Conservation (phyloP, 2,888 invertebrate species). For the Microctonus brassicae region DNA sequence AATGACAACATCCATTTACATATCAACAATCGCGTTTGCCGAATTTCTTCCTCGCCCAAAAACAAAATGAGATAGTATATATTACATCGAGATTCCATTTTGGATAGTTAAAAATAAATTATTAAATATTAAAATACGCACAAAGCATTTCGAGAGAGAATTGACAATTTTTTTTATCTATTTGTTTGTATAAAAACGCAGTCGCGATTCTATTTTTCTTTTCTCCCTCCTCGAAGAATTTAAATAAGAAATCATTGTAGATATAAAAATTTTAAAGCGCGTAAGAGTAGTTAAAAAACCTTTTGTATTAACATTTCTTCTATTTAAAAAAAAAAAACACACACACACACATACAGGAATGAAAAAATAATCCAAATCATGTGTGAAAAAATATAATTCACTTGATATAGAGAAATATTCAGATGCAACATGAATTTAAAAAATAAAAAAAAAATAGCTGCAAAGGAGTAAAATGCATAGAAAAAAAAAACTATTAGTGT, state of each 20-base stretch:
- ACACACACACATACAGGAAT: not conserved
- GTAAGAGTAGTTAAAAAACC: not conserved
- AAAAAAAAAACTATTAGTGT: slow-evolving; percentile 19
- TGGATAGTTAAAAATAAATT: not conserved
- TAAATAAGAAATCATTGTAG: slow-evolving; percentile 9
- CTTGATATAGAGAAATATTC: no score
- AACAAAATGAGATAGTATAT: not conserved
- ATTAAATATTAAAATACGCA: not conserved
- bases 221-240: slow-evolving; percentile 8
- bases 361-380: not conserved
- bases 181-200: no score
- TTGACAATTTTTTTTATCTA: not conserved
- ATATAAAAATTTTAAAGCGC: not conserved
- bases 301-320: not conserved
- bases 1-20: slow-evolving; percentile 12
- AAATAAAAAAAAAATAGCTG: not conserved
- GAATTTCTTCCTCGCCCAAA: not conserved
- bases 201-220: no score
- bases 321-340: not conserved
- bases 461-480: not conserved
- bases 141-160: not conserved
- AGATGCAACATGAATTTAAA: no score
- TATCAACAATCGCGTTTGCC: not conserved
- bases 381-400: not conserved
- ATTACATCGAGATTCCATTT: not conserved